A percentile compares a stretch with the other conserved stretches of the same genome.
phyloP scores from a whole-genome alignment of 2,888 invertebrate genomes.

The Polyploca ridens region DNA sequence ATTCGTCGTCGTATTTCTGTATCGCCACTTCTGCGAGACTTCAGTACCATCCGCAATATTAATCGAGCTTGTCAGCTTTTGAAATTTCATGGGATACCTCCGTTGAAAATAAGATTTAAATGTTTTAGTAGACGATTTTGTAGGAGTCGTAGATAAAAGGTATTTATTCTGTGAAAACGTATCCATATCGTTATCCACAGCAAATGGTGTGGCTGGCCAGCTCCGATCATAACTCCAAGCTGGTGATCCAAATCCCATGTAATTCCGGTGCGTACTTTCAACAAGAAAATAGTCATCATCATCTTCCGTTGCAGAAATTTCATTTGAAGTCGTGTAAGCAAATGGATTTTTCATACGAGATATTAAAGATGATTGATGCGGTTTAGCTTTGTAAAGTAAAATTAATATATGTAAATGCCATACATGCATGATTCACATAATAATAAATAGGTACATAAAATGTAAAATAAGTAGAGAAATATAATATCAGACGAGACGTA shows the following conservation, averaged over 20 bases:
- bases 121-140: constrained; percentile 13
- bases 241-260: background rate
- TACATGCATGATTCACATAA: background rate
- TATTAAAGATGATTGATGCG: constrained; percentile 23
- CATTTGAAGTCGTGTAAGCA: constrained; percentile 28
- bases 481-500: background rate
- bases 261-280: background rate
- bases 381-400: background rate
- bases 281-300: constrained; percentile 21
- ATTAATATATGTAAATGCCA: background rate
- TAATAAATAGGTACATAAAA: background rate
- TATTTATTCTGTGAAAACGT: background rate
- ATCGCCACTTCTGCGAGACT: background rate
- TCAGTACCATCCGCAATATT: background rate
- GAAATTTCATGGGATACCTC: background rate
- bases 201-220: constrained; percentile 1
- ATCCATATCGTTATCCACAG: background rate
- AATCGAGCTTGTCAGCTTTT: background rate
- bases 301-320: constrained; percentile 43
- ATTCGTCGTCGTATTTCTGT: background rate
- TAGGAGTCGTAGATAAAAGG: background rate
- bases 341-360: constrained; percentile 42
- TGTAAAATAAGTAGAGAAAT: background rate
- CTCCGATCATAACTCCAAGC: background rate
- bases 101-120: constrained; percentile 4